These are phyloP conservation scores for Callocephalon fimbriatum DNA, from an alignment of 2,113 vertebrate species.

Conservation along the genomic window DNA sequence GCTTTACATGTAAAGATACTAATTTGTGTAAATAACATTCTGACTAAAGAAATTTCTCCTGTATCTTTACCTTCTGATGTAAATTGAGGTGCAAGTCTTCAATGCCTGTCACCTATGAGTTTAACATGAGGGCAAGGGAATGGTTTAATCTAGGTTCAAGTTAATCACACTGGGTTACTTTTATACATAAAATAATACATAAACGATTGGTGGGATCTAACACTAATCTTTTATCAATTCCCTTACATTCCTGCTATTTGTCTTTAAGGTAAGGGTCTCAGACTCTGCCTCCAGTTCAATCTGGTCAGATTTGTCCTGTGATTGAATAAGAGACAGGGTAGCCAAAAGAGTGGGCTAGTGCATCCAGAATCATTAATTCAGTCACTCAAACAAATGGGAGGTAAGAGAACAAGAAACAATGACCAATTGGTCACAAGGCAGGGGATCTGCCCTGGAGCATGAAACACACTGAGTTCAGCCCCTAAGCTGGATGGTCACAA, in stretches of 20 bases:
- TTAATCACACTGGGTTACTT: background rate
- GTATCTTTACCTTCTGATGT: background rate
- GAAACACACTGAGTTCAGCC: conserved; percentile 82
- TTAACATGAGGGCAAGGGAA: background rate
- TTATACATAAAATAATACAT: background rate
- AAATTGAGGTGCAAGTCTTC: background rate
- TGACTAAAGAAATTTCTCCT: background rate
- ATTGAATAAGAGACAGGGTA: conserved; percentile 48
- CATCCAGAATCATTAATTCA: conserved; percentile 76
- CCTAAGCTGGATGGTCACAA: conserved; percentile 79
- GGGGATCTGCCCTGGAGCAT: conserved; percentile 88
- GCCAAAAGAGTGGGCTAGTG: conserved; percentile 65
- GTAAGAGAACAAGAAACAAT: conserved; percentile 76
- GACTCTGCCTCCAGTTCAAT: conserved; percentile 57
- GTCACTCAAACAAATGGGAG: conserved; percentile 85
- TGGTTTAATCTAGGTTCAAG: background rate
- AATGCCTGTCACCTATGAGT: background rate
- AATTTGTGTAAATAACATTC: background rate
- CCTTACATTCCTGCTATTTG: background rate
- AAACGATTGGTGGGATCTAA: background rate
- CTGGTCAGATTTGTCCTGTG: conserved; percentile 57
- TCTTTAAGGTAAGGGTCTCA: background rate
- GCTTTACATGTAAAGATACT: background rate
- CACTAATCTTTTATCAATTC: background rate
- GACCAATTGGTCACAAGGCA: conserved; percentile 88